Evolutionary conservation across 2,797 vertebrate species (phyloP), one percentile per base, ranked within the genome.

Genomic region (Alouatta caraya): DNA sequence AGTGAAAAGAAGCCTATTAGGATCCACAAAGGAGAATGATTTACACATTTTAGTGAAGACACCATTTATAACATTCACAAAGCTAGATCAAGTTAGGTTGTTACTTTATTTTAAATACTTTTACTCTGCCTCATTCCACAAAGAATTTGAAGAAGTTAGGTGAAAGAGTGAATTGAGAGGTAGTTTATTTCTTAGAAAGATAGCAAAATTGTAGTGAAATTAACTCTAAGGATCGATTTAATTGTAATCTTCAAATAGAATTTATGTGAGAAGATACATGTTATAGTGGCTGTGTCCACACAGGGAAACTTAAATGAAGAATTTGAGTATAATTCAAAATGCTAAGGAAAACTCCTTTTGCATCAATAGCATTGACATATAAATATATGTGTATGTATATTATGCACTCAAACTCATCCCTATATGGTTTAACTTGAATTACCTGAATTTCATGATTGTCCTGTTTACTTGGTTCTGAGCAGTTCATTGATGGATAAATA

Each of bases 1-100:
- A 93, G 88, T 86, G 92, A 93, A 91, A 90, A 97, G 92, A 93
- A 97, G 92, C 93, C 52, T 17, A 22, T 64, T 93, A 72, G 5
- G 42, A 24, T 64, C 95, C 48, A 42, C 21, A 42, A 12, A 64
- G 67, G 81, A 97, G 79, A 94, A 94, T 86, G 13, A 92, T 82
- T 96, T 85, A 94, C 95, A 15, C 55, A 79, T 96, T 96, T 93
- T 72, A 64, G 30, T 64, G 84, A 67, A 78, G 50, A 88, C 12
- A 33, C 39, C 70, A 80, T 90, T 90, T 92, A 96, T 92, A 84
- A 90, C 13, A 44, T 88, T 83, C 39, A 44, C 70, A 75, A 75
- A 73, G 39, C 26, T 73, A 90, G 81, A 81, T 83, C 80, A 87
- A 97, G 70, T 72, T 81, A 72, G 39, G n/a, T 39, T 22, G 59